These are phyloP conservation scores for Melipona bicolor DNA, from an alignment of 2,888 invertebrate genomes.

Conservation along the genomic window DNA sequence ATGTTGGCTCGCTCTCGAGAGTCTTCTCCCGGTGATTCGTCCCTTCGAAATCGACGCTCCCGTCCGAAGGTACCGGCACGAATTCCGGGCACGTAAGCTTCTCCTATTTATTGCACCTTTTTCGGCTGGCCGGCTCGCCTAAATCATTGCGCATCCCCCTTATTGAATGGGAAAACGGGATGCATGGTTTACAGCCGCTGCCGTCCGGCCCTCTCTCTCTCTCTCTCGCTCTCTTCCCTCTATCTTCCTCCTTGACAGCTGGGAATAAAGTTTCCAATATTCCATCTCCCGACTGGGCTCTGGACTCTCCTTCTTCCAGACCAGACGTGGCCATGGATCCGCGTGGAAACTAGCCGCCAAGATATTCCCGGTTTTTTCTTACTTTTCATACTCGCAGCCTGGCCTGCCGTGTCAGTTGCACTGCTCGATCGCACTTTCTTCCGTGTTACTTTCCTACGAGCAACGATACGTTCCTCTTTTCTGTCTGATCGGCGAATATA, in stretches of 20 bases:
- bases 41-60: slow-evolving; percentile 64
- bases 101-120: slow-evolving; percentile 79
- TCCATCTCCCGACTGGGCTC: slow-evolving; percentile 53
- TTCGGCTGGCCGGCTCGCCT: slow-evolving; percentile 75
- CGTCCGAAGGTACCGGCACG: slow-evolving; percentile 42
- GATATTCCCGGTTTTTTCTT: slow-evolving; percentile 12
- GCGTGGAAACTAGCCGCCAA: slow-evolving; percentile 26
- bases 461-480: too few relatives aligned
- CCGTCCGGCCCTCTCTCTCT: slow-evolving; percentile 55
- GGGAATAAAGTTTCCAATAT: slow-evolving; percentile 78
- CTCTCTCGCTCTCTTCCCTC: slow-evolving; percentile 35
- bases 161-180: slow-evolving; percentile 77
- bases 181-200: slow-evolving; percentile 74
- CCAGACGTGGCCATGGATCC: slow-evolving; percentile 39
- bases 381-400: slow-evolving; percentile 23
- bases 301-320: slow-evolving; percentile 38
- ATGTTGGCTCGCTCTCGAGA: slow-evolving; percentile 26
- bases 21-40: slow-evolving; percentile 61
- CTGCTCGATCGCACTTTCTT: too few relatives aligned
- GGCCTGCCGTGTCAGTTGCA: not conserved
- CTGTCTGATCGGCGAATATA: too few relatives aligned
- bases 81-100: slow-evolving; percentile 78
- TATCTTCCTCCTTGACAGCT: slow-evolving; percentile 53
- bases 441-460: too few relatives aligned
- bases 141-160: slow-evolving; percentile 79